phyloP scores from a whole-genome alignment of 2,888 invertebrate species.

The Cerceris rybyensis region DNA sequence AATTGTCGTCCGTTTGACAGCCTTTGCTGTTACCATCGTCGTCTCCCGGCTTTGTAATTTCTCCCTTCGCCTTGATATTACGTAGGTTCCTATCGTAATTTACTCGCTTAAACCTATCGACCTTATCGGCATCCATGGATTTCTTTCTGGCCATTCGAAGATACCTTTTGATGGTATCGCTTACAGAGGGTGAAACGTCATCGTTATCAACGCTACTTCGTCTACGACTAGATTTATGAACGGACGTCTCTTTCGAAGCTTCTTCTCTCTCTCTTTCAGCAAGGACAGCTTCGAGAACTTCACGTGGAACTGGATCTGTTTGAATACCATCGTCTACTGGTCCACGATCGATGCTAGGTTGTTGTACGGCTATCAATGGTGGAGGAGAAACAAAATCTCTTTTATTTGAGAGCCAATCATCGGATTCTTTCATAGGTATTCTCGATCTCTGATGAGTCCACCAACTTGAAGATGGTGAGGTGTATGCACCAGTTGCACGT shows the following conservation, averaged over 20 bases:
- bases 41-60: slow-evolving; percentile 89
- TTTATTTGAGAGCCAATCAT: slow-evolving; percentile 55
- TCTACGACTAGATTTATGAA: slow-evolving; percentile 83
- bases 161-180: slow-evolving; percentile 93
- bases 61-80: slow-evolving; percentile 91
- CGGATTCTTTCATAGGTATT: slow-evolving; percentile 55
- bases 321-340: slow-evolving; percentile 84
- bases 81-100: slow-evolving; percentile 93
- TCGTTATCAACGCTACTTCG: slow-evolving; percentile 92
- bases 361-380: slow-evolving; percentile 87
- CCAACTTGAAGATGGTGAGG: slow-evolving; percentile 75
- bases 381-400: slow-evolving; percentile 83
- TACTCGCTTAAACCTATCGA: slow-evolving; percentile 92
- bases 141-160: slow-evolving; percentile 94
- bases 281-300: slow-evolving; percentile 82
- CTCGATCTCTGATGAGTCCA: slow-evolving; percentile 69
- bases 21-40: slow-evolving; percentile 90
- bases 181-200: slow-evolving; percentile 93
- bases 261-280: slow-evolving; percentile 83
- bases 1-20: slow-evolving; percentile 90
- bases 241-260: slow-evolving; percentile 74
- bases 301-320: slow-evolving; percentile 85
- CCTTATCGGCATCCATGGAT: slow-evolving; percentile 91
- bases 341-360: slow-evolving; percentile 84
- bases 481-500: slow-evolving; percentile 77